Evolutionary conservation across 2,888 invertebrate genomes (phyloP).

Genomic region (Agrochola lota): DNA sequence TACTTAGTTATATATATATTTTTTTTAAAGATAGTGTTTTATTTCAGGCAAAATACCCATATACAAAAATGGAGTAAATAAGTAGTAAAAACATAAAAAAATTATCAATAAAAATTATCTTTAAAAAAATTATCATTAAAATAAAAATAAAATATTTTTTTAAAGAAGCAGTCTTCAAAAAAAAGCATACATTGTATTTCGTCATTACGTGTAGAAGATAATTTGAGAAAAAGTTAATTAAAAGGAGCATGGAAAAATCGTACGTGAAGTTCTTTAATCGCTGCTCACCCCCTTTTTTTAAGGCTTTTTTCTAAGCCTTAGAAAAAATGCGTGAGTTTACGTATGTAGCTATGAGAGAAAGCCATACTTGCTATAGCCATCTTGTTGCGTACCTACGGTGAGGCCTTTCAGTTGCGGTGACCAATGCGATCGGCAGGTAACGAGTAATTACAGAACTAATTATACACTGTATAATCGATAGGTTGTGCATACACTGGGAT

Average conservation of each 20-base stretch:
- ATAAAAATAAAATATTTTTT: too few species aligned
- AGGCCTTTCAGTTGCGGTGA: conserved; percentile 45
- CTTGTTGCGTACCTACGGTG: conserved; percentile 9
- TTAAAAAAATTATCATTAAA: too few species aligned
- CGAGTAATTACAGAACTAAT: conserved; percentile 53
- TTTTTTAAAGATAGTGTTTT: too few species aligned
- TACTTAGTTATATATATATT: too few species aligned
- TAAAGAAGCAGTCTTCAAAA: too few species aligned
- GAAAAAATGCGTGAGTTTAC: not conserved
- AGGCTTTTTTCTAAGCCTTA: too few species aligned
- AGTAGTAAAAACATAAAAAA: too few species aligned
- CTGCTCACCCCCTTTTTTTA: not conserved
- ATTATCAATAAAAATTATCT: too few species aligned
- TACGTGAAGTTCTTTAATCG: not conserved
- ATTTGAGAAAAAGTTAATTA: not conserved
- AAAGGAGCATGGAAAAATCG: not conserved
- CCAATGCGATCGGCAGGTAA: conserved; percentile 42
- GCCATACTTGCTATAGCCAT: not conserved
- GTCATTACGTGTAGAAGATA: too few species aligned
- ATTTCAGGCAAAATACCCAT: too few species aligned
- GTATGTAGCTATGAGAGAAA: not conserved
- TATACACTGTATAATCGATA: conserved; percentile 35
- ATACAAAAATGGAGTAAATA: too few species aligned
- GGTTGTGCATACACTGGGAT: not conserved
- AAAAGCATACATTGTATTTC: too few species aligned